Base-by-base conservation (phyloP, 1,140 invertebrate species). In the Ooceraea biroi region DNA sequence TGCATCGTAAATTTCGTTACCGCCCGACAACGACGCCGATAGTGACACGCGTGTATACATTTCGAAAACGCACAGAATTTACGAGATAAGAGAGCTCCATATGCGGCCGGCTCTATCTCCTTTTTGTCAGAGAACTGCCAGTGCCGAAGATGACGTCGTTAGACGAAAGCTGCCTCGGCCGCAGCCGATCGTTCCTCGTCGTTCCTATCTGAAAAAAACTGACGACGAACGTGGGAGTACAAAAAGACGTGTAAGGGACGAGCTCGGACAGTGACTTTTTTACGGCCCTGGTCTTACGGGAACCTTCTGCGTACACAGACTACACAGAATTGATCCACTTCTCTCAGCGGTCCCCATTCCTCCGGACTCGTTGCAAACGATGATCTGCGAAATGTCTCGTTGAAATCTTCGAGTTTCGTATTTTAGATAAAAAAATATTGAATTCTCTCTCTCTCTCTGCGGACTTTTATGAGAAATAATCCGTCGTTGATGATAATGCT, bases 181-280 rank as follows among this genome's bases (percentile, higher is more conserved):
- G 14, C n/a, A 36, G 60, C 57, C 19, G 4, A 27, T 46, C 17
- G 41, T 19, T 60, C 30, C 14, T 10, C 11, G 41, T 36, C 19
- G 14, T 65, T 65, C 65, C 65, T 27, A 65, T n/a, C n/a, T n/a
- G n/a, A n/a, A n/a, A 66, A 77, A 77, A 77, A 50, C 44, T 27
- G 27, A 50, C 52, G 55, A 74, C 19, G 17, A 19, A n/a, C 27
- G 73, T 76, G 44, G 58, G 57, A 63, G 73, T 76, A 50, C 7
- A 65, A 76, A 76, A 61, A 76, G 25, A 63, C 27, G 65, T 76
- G 44, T 65, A 52, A 65, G 27, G 44, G 44, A 76, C 44, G 44
- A 76, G 44, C 27, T 50, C 58, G n/a, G 41, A 36, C 25, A 50
- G 73, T 17, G 58, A 48, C 50, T 48, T 74, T 77, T 65, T 48